phyloP scores from a whole-genome alignment of 2,797 vertebrate species.

The Psittacula derbiana region DNA sequence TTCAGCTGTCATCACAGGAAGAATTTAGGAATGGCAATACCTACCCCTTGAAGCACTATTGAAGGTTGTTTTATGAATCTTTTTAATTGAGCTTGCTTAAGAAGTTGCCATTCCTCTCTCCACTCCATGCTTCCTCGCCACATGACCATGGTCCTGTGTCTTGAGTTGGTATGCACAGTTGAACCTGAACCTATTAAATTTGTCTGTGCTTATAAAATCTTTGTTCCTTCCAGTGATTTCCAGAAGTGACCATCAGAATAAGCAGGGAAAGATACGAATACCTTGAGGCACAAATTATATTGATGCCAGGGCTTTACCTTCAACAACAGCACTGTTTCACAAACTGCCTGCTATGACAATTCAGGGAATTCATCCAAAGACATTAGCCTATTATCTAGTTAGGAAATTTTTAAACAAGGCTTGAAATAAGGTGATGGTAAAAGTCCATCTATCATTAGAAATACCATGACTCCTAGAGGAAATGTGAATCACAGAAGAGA shows the following conservation, averaged over 20 bases:
- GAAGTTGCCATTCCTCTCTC: neutral
- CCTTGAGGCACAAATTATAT: neutral
- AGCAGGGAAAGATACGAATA: neutral
- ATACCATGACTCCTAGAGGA: neutral
- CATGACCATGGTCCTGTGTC: neutral
- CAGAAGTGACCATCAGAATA: neutral
- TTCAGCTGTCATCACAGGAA: neutral
- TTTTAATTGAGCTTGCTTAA: neutral
- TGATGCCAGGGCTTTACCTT: neutral
- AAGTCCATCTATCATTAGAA: neutral
- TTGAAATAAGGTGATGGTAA: neutral
- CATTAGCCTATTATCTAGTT: neutral
- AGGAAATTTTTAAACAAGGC: neutral
- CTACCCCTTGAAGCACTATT: neutral
- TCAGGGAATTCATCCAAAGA: neutral
- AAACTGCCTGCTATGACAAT: neutral
- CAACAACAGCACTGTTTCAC: neutral
- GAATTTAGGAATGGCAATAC: neutral
- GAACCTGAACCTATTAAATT: neutral
- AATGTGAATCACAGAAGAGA: neutral
- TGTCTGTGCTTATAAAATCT: neutral
- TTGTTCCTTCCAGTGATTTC: neutral
- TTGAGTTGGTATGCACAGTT: neutral
- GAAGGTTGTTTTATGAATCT: neutral
- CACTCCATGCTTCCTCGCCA: neutral